These are phyloP conservation scores for Drosophila repletoides DNA, from an alignment of 1,140 invertebrate species.

Conservation along the genomic window DNA sequence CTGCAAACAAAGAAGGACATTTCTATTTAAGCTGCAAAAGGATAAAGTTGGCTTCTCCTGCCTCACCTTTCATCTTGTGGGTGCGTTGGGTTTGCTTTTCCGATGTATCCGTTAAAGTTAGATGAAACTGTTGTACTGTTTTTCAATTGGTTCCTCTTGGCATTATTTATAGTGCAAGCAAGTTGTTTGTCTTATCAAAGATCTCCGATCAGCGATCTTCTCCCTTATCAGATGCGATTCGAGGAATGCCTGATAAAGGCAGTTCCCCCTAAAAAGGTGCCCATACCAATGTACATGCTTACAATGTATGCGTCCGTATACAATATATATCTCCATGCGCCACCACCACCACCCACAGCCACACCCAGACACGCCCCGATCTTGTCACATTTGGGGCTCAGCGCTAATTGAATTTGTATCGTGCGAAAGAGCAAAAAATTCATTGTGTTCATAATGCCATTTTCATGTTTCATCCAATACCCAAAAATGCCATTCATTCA, in stretches of 20 bases:
- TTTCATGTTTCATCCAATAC: conserved; percentile 37
- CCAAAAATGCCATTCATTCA: neutral
- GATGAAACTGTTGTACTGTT: conserved; percentile 65
- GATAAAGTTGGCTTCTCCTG: neutral
- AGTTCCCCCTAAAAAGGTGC: neutral
- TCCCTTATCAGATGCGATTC: conserved; percentile 12
- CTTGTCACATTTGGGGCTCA: conserved; percentile 13
- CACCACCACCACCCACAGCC: too few relatives aligned
- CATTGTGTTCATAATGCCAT: conserved; percentile 45
- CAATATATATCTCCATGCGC: too few relatives aligned
- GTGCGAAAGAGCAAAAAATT: too few relatives aligned
- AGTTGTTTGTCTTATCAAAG: conserved; percentile 37
- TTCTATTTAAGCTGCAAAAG: neutral
- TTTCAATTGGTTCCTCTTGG: conserved; percentile 2
- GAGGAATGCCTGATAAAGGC: conserved; percentile 25
- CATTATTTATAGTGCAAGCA: conserved; percentile 67
- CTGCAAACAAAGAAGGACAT: conserved; percentile 17
- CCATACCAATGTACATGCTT: too few relatives aligned
- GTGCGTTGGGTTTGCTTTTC: conserved; percentile 5
- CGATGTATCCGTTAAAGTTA: conserved; percentile 51
- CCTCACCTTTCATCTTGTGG: conserved; percentile 61
- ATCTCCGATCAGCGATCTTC: conserved; percentile 48
- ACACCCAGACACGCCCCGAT: conserved; percentile 2
- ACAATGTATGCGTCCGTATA: too few relatives aligned
- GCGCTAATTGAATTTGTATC: conserved; percentile 68